Percentiles rank a stretch among this genome's conserved stretches.
Evolutionary conservation across 2,113 vertebrate genomes (phyloP).

Genomic region (Lota lota): DNA sequence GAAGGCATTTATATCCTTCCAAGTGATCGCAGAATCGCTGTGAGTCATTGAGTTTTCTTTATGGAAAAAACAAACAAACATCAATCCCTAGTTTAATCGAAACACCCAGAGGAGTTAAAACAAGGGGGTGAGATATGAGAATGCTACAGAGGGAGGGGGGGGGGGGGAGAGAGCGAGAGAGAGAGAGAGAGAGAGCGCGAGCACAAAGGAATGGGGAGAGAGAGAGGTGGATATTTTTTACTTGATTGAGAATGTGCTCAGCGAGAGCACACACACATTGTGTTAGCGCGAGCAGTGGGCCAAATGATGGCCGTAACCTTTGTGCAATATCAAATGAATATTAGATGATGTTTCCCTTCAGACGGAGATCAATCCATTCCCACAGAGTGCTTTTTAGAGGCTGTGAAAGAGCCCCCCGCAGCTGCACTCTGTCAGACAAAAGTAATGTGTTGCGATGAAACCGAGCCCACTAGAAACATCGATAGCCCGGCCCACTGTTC

Average conservation of each 20-base stretch:
- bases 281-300: slow-evolving; percentile 18
- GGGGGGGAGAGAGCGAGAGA: neutral
- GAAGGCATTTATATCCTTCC: too few relatives aligned
- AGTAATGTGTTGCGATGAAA: slow-evolving; percentile 69
- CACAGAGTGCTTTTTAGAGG: slow-evolving; percentile 61
- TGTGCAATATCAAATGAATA: slow-evolving; percentile 71
- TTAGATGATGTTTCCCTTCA: slow-evolving; percentile 75
- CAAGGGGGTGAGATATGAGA: too few relatives aligned
- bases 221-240: neutral
- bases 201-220: neutral
- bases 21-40: too few relatives aligned
- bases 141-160: neutral
- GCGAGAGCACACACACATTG: slow-evolving; percentile 7
- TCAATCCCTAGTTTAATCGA: too few relatives aligned
- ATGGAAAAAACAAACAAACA: too few relatives aligned
- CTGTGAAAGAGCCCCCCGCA: slow-evolving; percentile 64
- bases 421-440: slow-evolving; percentile 66
- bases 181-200: neutral
- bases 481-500: slow-evolving; percentile 38
- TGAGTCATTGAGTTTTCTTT: too few relatives aligned
- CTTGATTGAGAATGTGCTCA: slow-evolving; percentile 13
- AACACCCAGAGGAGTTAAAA: too few relatives aligned
- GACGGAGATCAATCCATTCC: slow-evolving; percentile 68
- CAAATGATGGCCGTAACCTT: slow-evolving; percentile 59
- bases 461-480: slow-evolving; percentile 57